These are phyloP conservation scores for Gila orcuttii DNA, from an alignment of 2,113 vertebrate genomes.

Conservation along the genomic window DNA sequence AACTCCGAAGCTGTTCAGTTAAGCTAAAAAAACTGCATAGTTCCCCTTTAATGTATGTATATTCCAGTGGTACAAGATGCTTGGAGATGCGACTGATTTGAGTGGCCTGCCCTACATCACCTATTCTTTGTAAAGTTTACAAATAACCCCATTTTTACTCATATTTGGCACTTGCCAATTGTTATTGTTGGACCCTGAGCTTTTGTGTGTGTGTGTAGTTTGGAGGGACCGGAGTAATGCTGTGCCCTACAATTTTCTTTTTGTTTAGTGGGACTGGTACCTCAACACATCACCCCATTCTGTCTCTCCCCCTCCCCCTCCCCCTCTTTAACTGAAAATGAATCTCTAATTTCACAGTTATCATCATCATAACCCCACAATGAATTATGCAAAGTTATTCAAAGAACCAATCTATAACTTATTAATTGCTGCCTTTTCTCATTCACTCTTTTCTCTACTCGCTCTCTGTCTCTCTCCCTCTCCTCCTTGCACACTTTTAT, in stretches of 20 bases:
- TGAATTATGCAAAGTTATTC: conserved; percentile 58
- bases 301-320: conserved; percentile 29
- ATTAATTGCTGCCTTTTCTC: conserved; percentile 50
- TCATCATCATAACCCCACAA: conserved; percentile 52
- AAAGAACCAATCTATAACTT: conserved; percentile 53
- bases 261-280: not conserved
- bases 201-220: not conserved
- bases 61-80: not conserved
- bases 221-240: not conserved
- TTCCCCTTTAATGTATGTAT: not conserved
- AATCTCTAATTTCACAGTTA: conserved; percentile 59
- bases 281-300: not conserved
- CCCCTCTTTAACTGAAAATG: conserved; percentile 49
- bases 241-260: too few species aligned
- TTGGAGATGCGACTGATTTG: not conserved
- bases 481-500: conserved; percentile 6
- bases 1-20: too few species aligned
- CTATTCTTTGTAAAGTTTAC: not conserved
- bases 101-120: not conserved
- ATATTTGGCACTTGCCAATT: not conserved
- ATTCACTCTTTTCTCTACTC: not conserved
- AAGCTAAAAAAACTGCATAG: too few species aligned
- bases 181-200: not conserved
- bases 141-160: not conserved
- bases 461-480: conserved; percentile 1